These are phyloP conservation scores for Dolichallabes microphthalmus DNA, from an alignment of 2,113 vertebrate genomes.

Conservation along the genomic window DNA sequence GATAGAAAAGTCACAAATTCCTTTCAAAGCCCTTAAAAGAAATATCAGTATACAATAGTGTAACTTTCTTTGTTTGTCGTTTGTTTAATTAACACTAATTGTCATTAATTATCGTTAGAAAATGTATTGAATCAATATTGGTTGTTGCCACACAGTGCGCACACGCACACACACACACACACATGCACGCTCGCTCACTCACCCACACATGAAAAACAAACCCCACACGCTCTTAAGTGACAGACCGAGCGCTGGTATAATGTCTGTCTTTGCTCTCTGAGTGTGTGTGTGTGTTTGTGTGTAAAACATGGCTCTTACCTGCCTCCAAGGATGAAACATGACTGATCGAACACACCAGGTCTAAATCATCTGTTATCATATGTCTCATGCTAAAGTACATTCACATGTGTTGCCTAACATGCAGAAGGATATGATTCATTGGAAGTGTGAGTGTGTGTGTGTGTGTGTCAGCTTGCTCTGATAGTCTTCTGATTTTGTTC, in stretches of 20 bases:
- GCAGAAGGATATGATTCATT: slow-evolving; percentile 25
- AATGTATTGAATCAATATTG: neutral
- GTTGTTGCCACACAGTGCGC: neutral
- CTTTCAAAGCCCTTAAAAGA: too few species aligned
- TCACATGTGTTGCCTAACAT: slow-evolving; percentile 18
- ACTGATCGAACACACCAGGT: neutral
- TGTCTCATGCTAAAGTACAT: slow-evolving; percentile 27
- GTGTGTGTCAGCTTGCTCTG: slow-evolving; percentile 43
- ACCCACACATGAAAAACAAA: too few species aligned
- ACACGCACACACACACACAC: neutral
- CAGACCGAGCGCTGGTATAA: neutral
- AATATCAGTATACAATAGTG: neutral
- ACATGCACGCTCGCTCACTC: neutral
- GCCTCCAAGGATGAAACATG: slow-evolving; percentile 5
- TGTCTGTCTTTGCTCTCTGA: neutral
- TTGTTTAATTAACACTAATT: neutral
- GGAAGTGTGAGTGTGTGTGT: slow-evolving; percentile 20
- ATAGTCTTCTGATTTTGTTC: slow-evolving; percentile 50
- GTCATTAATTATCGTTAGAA: neutral
- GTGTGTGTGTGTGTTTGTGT: neutral
- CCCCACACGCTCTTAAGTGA: neutral
- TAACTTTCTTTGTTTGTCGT: neutral
- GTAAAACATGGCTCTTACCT: neutral
- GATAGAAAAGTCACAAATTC: neutral
- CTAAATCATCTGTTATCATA: slow-evolving; percentile 24